Evolutionary conservation across 2,113 vertebrate species (phyloP).

Genomic region (Callorhinus ursinus): DNA sequence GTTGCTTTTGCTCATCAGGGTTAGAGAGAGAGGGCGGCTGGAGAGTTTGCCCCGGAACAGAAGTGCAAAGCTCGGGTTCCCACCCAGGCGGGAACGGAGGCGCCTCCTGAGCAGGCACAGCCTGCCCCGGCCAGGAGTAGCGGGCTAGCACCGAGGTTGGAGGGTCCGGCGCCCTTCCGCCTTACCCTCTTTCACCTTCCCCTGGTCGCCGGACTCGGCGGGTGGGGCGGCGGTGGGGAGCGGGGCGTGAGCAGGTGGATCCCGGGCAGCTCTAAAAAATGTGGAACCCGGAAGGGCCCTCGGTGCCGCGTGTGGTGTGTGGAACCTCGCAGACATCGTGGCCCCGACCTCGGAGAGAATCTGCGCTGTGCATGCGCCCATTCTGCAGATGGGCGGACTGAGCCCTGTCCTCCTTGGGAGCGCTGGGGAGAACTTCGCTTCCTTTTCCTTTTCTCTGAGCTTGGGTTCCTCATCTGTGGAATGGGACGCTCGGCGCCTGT

Average conservation of each 20-base stretch:
- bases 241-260: not conserved
- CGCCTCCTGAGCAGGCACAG: not conserved
- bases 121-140: fast-evolving
- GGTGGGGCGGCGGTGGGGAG: not conserved
- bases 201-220: fast-evolving
- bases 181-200: not conserved
- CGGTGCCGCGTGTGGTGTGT: fast-evolving
- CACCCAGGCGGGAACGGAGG: not conserved
- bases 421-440: not conserved
- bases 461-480: not conserved
- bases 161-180: fast-evolving
- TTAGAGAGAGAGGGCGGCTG: not conserved
- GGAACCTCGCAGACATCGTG: fast-evolving
- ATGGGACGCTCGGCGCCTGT: not conserved
- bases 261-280: not conserved
- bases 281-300: fast-evolving
- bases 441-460: not conserved
- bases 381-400: not conserved
- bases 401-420: not conserved
- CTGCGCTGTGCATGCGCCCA: not conserved
- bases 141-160: fast-evolving
- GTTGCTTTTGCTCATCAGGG: not conserved
- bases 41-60: not conserved
- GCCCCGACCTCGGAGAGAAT: fast-evolving
- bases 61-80: not conserved